Base-by-base conservation (phyloP, 1,140 invertebrate genomes). In the Chironomus striatipennis region DNA sequence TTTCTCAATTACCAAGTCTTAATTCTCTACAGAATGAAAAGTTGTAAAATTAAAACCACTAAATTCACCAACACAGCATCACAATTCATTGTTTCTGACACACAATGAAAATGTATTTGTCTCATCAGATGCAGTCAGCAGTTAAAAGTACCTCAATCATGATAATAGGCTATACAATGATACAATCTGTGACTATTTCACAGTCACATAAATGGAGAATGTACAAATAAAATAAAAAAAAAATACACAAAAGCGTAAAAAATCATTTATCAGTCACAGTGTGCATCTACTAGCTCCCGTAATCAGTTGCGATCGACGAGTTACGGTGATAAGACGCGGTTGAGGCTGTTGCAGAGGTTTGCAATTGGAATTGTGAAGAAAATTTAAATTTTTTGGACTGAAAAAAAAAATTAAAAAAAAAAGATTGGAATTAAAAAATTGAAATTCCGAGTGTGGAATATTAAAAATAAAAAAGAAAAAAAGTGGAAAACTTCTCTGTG, bases 271-370 rank as follows among this genome's bases (percentile, higher is more conserved):
- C 8, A 47, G 15, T 47, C 47, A 57, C 47, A 57, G n/a, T 57
- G 47, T 34, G 24, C 24, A 34, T 34, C 24, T 5, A 34, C 24
- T 1, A 34, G 47, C 47, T 12, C 8, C n/a, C 47, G 15, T 57
- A 57, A 70, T 70, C 65, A 70, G 65, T 70, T 70, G 65, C 65
- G 65, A 70, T 70, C 65, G 65, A 70, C 65, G 20, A 70, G 17
- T 70, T 15, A 21, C 65, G 20, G 65, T 70, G 65, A 20, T 70
- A 20, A 70, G 65, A 70, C 65, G 65, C 17, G 17, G 17, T 21
- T 70, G 24, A 18, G 17, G 64, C 64, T n/a, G 43, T 47, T 57
- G 8, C 8, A 5, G 3, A 57, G 15, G 4, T 57, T 57, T n/a
- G n/a, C n/a, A n/a, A n/a, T 47, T 57, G 8, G 12, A 57, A 57